These are phyloP conservation scores for Nycticorax nycticorax DNA, from an alignment of 2,113 vertebrate genomes.

Conservation along the genomic window DNA sequence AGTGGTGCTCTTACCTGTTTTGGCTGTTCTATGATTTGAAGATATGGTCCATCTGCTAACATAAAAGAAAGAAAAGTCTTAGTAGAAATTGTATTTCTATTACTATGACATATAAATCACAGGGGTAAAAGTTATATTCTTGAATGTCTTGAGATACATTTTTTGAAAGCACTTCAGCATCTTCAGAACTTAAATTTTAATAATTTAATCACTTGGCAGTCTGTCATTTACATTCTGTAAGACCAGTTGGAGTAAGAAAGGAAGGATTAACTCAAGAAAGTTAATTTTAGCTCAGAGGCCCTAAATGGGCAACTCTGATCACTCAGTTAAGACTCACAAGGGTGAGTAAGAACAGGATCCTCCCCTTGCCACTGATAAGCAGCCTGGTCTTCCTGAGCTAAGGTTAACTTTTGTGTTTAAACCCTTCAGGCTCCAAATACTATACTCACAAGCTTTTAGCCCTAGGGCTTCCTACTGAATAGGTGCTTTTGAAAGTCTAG, in stretches of 20 bases:
- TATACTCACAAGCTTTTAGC: neutral
- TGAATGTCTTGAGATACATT: neutral
- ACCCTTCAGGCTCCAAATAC: neutral
- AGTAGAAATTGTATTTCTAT: neutral
- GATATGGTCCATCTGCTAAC: constrained; percentile 82
- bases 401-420: constrained; percentile 11
- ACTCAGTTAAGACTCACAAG: neutral
- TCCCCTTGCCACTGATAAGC: neutral
- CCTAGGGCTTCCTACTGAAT: neutral
- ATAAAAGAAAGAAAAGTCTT: constrained; percentile 24
- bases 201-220: neutral
- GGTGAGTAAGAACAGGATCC: neutral
- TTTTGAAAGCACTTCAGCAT: neutral
- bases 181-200: neutral
- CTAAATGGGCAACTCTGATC: neutral
- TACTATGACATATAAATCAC: neutral
- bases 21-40: constrained; percentile 88
- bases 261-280: neutral
- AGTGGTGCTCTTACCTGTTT: constrained; percentile 82
- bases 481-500: constrained; percentile 1
- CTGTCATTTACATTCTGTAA: neutral
- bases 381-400: neutral
- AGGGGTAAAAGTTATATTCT: neutral
- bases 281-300: neutral
- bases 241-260: neutral